Conservation (phyloP, 1,140 invertebrate genomes). For the Leptinotarsa defecta region DNA sequence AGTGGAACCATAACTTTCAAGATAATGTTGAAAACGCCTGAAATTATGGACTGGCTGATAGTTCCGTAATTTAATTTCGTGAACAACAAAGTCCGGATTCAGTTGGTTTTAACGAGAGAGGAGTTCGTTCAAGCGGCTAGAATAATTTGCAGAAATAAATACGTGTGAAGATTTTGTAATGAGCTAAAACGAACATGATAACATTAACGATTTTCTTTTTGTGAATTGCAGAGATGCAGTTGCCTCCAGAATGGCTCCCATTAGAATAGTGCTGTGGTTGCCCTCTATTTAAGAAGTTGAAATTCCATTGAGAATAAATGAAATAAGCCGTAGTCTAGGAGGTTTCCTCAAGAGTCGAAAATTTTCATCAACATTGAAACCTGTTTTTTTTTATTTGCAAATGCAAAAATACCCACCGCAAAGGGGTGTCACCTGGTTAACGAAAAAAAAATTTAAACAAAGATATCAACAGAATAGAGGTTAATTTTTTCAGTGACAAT, state of each 20-base stretch:
- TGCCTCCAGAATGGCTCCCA: background rate
- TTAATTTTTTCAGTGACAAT: too few relatives aligned
- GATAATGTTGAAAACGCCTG: background rate
- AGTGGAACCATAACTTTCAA: background rate
- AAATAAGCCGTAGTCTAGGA: background rate
- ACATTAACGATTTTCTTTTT: background rate
- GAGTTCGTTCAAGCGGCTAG: slow-evolving; percentile 13
- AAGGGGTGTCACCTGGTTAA: too few relatives aligned
- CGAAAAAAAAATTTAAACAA: too few relatives aligned
- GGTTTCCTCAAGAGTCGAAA: too few relatives aligned
- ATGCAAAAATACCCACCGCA: too few relatives aligned
- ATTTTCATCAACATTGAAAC: too few relatives aligned
- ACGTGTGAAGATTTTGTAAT: slow-evolving; percentile 17
- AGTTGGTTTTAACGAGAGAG: slow-evolving; percentile 9
- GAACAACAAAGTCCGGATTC: slow-evolving; percentile 17
- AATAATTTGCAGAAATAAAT: slow-evolving; percentile 23
- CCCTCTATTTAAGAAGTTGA: background rate
- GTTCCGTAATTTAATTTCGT: slow-evolving; percentile 17
- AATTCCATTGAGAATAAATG: background rate
- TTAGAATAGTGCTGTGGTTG: background rate
- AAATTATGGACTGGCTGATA: slow-evolving; percentile 1
- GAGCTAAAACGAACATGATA: background rate
- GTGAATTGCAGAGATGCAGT: background rate
- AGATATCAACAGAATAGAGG: too few relatives aligned
- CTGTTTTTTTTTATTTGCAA: too few relatives aligned